Evolutionary conservation across 2,113 vertebrate genomes (phyloP).

Genomic region (Prietella phreatophila): DNA sequence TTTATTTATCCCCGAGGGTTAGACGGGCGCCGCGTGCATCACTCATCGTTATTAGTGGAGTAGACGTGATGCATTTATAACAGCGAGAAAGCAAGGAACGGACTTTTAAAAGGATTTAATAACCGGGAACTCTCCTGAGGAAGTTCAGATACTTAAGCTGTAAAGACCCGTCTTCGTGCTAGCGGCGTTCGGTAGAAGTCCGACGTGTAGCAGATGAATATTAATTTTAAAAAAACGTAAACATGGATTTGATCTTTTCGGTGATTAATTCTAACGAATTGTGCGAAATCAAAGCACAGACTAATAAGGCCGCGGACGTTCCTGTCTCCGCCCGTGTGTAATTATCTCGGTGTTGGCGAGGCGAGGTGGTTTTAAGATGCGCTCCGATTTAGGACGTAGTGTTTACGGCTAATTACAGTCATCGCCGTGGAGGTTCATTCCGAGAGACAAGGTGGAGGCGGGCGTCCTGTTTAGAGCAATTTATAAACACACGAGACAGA

Average conservation of each 20-base stretch:
- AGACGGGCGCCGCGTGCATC: background rate
- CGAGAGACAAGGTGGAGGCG: slow-evolving; percentile 10
- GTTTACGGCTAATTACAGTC: slow-evolving; percentile 31
- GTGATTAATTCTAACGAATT: background rate
- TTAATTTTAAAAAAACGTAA: background rate
- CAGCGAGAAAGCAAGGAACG: background rate
- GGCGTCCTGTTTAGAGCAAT: slow-evolving; percentile 13
- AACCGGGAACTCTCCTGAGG: background rate
- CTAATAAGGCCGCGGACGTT: background rate
- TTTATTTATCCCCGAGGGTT: slow-evolving; percentile 1
- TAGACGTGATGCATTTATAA: background rate
- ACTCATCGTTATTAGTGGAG: background rate
- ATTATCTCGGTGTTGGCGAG: background rate
- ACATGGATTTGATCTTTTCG: background rate
- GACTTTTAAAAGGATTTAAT: background rate
- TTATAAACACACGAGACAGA: slow-evolving; percentile 25
- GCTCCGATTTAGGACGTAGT: slow-evolving; percentile 4
- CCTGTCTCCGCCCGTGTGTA: background rate
- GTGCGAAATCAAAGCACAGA: background rate
- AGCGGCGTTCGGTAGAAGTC: background rate
- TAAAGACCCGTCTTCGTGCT: background rate
- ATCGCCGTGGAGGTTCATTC: background rate
- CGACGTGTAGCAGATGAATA: background rate
- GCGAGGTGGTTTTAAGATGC: background rate
- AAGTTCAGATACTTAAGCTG: too few species aligned